phyloP scores from a whole-genome alignment of 2,113 vertebrate species.

The Hemichromis elongatus region DNA sequence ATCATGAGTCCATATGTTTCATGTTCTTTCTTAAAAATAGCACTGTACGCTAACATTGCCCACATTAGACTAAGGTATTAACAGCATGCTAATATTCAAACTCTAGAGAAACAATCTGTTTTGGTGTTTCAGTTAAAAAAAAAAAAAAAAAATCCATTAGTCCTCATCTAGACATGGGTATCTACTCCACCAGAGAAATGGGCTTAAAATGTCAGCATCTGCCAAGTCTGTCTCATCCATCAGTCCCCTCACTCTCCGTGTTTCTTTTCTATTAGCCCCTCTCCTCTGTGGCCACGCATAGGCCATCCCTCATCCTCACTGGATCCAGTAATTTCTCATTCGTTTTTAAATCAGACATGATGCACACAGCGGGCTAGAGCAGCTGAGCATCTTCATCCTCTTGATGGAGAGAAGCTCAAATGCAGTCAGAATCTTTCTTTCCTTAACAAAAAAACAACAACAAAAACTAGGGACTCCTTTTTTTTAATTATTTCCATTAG shows the following conservation, averaged over 20 bases:
- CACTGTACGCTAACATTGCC: neutral
- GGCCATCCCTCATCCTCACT: neutral
- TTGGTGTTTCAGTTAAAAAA: constrained; percentile 1
- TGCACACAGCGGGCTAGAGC: neutral
- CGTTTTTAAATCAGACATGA: neutral
- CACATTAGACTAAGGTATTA: neutral
- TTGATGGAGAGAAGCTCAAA: neutral
- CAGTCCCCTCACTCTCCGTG: constrained; percentile 11
- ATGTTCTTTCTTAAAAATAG: neutral
- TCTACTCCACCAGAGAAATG: constrained; percentile 36
- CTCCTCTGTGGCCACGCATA: neutral
- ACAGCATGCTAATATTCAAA: constrained; percentile 21
- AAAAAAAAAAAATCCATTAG: constrained; percentile 10
- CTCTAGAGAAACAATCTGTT: constrained; percentile 24
- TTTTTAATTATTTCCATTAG: neutral
- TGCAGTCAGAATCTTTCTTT: neutral
- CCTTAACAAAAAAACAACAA: constrained; percentile 10
- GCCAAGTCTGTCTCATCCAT: constrained; percentile 46
- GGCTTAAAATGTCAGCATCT: constrained; percentile 60
- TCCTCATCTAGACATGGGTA: constrained; percentile 28
- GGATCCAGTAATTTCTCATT: neutral
- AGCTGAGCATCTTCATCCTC: constrained; percentile 9
- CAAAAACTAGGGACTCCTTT: neutral
- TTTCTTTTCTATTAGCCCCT: neutral
- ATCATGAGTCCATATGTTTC: neutral